Base-by-base conservation (phyloP, 2,888 invertebrate genomes). In the Hirudinaria manillensis region DNA sequence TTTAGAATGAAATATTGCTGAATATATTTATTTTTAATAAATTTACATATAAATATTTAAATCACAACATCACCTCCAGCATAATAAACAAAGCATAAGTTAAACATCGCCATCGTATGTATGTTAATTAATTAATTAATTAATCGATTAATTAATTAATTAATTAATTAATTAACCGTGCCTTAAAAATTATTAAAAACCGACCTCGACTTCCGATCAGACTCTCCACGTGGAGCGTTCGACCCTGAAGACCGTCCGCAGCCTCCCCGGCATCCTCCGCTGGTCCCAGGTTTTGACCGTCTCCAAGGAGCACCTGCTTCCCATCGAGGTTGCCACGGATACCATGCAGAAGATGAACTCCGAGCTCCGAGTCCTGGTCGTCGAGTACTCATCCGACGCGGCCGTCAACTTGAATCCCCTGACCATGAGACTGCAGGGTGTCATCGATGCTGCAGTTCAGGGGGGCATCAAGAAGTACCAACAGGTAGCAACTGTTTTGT, bases 291-390 rank as follows among this genome's bases (percentile, higher is more conserved):
- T 96, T 0, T 88, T 91, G 29, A 90, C 78, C 89, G 68, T 88
- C 89, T 89, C 90, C 72, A 89, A 90, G 0, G 91, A 91, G 82
- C 90, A 92, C 83, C 89, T 94, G 76, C 90, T 91, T 1, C 84
- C 84, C 0, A 80, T 84, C 24, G 79, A 81, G 76, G 80, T 81
- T 1, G 84, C 84, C 72, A 82, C 82, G 24, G 83, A 83, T 36
- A 77, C 79, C 3, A 79, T 84, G 74, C 77, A 79, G 72, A 78
- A 78, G 53, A 82, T 80, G 77, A 84, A 81, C 78, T 75, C 65
- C 7, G 81, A 82, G 68, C 78, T 84, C 32, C 89, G 91, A 77
- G 90, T 91, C 81, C 88, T 95, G 0, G 91, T 93, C 72, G 89
- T 90, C 0, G 90, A 91, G 78, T 93, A 93, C 85, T 36, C 71